Evolutionary conservation across 2,888 invertebrate species (phyloP), one percentile per base, ranked within the genome.

Genomic region (Cataglyphis cursor): DNA sequence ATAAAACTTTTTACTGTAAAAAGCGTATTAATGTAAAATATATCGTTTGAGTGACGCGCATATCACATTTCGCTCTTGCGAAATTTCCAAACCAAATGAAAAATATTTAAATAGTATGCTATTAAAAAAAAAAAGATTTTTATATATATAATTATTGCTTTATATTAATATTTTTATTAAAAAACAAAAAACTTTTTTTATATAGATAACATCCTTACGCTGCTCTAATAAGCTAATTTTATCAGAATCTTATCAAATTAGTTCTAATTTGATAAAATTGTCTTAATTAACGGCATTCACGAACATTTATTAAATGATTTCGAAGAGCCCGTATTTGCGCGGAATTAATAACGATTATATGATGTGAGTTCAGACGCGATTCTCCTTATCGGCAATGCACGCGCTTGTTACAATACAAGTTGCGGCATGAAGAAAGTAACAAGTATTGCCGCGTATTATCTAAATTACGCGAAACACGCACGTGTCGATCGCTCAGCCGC

Each of bases 401-500:
- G 75, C 82, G 78, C 38, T 61, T 80, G 61, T 76, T 83, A 80
- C 57, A 80, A 80, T 57, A 57, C 72, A 54, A 83, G 64, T 57
- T 54, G 44, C 62, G 21, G 44, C 68, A 64, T 18, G 65, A 80
- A 83, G 64, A 83, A 80, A 80, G 80, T 80, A 83, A 83, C 80
- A 72, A 48, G 70, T 80, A 65, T 62, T 57, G 54, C 18, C 54
- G 10, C 74, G 28, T 54, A 84, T 81, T 70, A 84, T 84, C 75
- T 66, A 84, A 84, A 84, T 84, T 84, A 68, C 82, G 28, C 54
- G 54, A 76, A 76, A 70, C 82, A 84, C 75, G 82, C 83, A 87
- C 74, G 64, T 76, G 83, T 78, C 64, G 87, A 83, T 66, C 72
- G 59, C 61, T 80, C 68, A 44, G 44, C 31, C 78, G 81, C 84